phyloP scores from a whole-genome alignment of 1,140 invertebrate genomes.

The Maniola jurtina region DNA sequence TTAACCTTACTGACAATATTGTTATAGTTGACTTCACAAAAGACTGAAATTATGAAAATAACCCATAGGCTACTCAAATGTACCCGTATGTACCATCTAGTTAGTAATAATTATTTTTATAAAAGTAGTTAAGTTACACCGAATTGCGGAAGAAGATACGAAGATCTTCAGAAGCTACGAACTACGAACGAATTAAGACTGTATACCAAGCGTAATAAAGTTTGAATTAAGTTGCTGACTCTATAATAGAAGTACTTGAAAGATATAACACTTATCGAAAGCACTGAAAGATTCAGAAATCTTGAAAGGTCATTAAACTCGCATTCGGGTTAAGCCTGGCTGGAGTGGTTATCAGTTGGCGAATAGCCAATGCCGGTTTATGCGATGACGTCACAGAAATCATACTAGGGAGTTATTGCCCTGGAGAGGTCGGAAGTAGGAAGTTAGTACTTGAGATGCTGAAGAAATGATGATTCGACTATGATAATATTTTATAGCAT shows the following conservation, averaged over 20 bases:
- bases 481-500: not conserved
- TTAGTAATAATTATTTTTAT: too few relatives aligned
- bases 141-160: not conserved
- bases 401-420: conserved; percentile 41
- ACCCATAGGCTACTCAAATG: too few relatives aligned
- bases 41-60: not conserved
- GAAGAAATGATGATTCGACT: conserved; percentile 1
- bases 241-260: conserved; percentile 16
- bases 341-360: conserved; percentile 63
- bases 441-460: conserved; percentile 14
- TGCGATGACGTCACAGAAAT: conserved; percentile 58
- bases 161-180: not conserved
- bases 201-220: not conserved
- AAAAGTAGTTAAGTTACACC: not conserved
- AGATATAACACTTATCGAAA: conserved; percentile 35
- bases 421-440: conserved; percentile 27
- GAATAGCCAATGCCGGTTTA: conserved; percentile 56
- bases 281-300: conserved; percentile 52
- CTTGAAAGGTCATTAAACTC: conserved; percentile 61
- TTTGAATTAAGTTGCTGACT: conserved; percentile 15
- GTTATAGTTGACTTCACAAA: not conserved
- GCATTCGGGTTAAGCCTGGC: conserved; percentile 54
- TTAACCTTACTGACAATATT: conserved; percentile 22
- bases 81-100: too few relatives aligned
- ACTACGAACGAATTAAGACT: conserved; percentile 5